Evolutionary conservation across 2,888 invertebrate species (phyloP).

Genomic region (Capitulum mitella): DNA sequence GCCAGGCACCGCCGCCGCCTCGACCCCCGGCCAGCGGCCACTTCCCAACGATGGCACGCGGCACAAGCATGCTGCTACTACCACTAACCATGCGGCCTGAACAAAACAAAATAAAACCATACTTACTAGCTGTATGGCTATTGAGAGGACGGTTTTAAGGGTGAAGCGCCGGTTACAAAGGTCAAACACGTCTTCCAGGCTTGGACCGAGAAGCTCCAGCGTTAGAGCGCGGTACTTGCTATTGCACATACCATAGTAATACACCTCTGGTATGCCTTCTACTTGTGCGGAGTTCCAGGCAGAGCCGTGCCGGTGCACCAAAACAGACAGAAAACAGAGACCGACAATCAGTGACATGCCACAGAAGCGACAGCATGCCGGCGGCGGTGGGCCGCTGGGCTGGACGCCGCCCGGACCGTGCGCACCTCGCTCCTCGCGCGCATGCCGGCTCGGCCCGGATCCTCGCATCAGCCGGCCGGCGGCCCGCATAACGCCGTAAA

Average conservation of each 20-base stretch:
- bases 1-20: background rate
- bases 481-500: too few species aligned
- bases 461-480: too few species aligned
- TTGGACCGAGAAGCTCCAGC: constrained; percentile 96
- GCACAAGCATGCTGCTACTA: background rate
- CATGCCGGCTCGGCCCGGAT: too few species aligned
- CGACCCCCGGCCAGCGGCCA: too few species aligned
- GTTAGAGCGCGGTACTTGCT: constrained; percentile 95
- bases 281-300: background rate
- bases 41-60: too few species aligned
- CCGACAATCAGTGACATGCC: constrained; percentile 5
- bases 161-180: constrained; percentile 97
- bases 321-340: constrained; percentile 15
- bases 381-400: too few species aligned
- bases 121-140: constrained; percentile 89
- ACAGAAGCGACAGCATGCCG: background rate
- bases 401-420: background rate
- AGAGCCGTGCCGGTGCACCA: background rate
- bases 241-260: constrained; percentile 95
- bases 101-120: constrained; percentile 35
- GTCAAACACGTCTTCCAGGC: constrained; percentile 95
- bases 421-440: background rate
- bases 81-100: background rate
- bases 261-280: constrained; percentile 98
- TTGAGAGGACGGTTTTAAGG: constrained; percentile 93